Base-by-base conservation (phyloP, 2,888 invertebrate genomes). In the Acrocera orbiculus region DNA sequence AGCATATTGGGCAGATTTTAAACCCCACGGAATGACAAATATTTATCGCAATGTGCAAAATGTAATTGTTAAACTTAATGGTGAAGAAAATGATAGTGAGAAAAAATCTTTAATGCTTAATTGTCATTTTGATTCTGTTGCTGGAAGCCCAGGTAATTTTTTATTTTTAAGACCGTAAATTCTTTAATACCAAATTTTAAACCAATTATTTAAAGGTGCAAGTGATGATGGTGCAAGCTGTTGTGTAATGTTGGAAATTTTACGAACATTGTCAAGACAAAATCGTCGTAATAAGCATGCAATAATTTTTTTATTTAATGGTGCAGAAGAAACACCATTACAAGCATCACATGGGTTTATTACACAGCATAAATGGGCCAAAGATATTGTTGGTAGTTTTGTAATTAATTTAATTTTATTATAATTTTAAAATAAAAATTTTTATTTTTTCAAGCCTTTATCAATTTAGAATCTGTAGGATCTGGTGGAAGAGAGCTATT, bases 111-210 rank as follows among this genome's bases (percentile, higher is more conserved):
- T 92, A 40, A 65, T 92, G 47, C 62, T 93, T 46, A 93, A 92
- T 63, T 85, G 89, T 51, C 93, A 93, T 64, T 87, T 76, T 63
- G 92, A 92, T 64, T 75, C 82, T 32, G 83, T 87, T 45, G 71
- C 81, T 23, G 81, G 79, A 47, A 86, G 85, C 59, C 83, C 86
- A 53, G 87, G 83, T 79, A 52, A 53, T 8, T 5, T 15, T 10
- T 19, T 15, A 11, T 4, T 11, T 24, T 1, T 9, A 23, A 23
- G 11, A 23, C 2, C 11, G 5, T 11, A 23, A 11, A 11, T 23
- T 25, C 27, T 16, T 8, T 16, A 13, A 16, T 25, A 15, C 14
- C n/a, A n/a, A n/a, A n/a, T 8, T 19, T 16, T 26, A 26, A 31
- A 40, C 5, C 5, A 19, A n/a, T n/a, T 14, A n/a, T 27, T 28